These are phyloP conservation scores for zebrafish (Danio rerio) DNA, from an alignment of 2,113 vertebrate species.

Conservation along the genomic window DNA sequence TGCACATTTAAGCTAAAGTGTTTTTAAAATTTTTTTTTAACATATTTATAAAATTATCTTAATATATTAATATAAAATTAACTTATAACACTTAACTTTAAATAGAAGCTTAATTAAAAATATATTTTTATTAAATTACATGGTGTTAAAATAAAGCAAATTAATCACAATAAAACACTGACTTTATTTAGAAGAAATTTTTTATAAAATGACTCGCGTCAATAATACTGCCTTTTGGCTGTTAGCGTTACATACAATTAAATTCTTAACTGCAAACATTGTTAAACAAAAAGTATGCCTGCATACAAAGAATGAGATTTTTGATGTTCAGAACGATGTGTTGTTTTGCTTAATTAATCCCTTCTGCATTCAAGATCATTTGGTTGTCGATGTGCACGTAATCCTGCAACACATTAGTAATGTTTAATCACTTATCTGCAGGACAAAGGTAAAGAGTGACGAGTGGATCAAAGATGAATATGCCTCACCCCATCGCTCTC, in stretches of 20 bases:
- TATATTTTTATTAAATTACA: neutral
- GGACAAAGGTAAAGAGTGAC: conserved; percentile 1
- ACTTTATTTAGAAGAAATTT: neutral
- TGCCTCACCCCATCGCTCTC: conserved; percentile 74
- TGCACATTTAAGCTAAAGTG: too few species aligned
- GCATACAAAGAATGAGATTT: neutral
- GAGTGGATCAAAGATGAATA: neutral
- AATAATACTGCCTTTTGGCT: neutral
- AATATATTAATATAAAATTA: too few species aligned
- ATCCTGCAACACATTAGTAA: conserved; percentile 63
- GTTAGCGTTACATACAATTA: neutral
- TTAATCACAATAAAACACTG: neutral
- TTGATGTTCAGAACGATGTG: neutral
- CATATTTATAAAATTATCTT: too few species aligned
- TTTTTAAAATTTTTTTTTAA: too few species aligned
- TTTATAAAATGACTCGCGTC: neutral
- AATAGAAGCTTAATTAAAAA: too few species aligned
- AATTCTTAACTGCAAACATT: neutral
- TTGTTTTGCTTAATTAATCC: neutral
- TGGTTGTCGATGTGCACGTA: conserved; percentile 73
- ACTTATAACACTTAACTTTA: too few species aligned
- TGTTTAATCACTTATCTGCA: conserved; percentile 25
- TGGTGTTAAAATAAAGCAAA: neutral
- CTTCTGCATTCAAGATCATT: conserved; percentile 37
- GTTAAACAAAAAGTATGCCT: neutral